These are phyloP conservation scores for Paradisaea rubra DNA, from an alignment of 2,113 vertebrate species.

Conservation along the genomic window DNA sequence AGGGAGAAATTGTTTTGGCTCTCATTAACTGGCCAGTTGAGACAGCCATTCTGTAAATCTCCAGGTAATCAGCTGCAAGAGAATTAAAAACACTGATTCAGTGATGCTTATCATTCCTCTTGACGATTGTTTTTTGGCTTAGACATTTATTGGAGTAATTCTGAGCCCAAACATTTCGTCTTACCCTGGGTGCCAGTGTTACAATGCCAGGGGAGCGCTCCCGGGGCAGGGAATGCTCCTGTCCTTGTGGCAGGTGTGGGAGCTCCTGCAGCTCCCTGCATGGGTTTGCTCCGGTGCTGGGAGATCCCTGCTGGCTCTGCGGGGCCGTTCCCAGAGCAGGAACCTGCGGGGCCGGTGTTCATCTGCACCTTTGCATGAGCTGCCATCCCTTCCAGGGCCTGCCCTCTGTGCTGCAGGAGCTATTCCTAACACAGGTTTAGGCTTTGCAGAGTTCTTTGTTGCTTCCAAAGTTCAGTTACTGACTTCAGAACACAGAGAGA, in stretches of 20 bases:
- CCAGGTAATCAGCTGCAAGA: background rate
- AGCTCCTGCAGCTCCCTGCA: too few species aligned
- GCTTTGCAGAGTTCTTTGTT: background rate
- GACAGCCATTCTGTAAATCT: background rate
- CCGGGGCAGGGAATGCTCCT: background rate
- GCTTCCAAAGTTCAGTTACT: background rate
- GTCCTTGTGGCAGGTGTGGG: too few species aligned
- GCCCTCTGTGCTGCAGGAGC: too few species aligned
- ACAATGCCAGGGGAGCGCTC: background rate
- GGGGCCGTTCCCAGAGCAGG: accelerated
- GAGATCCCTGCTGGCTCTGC: background rate
- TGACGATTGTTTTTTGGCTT: background rate
- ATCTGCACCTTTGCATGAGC: background rate
- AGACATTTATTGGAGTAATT: background rate
- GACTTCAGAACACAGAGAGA: background rate
- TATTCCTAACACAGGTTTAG: background rate
- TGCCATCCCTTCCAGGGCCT: accelerated
- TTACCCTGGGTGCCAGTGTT: background rate
- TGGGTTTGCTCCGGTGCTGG: background rate
- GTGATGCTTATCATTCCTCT: background rate
- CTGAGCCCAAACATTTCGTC: background rate
- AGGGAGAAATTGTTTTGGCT: background rate
- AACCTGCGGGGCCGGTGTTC: background rate
- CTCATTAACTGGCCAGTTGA: background rate
- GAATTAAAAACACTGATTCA: background rate